A percentile compares a stretch with the other conserved stretches of the same genome.
phyloP scores from a whole-genome alignment of 2,797 vertebrate genomes.

The Hemibagrus guttatus region DNA sequence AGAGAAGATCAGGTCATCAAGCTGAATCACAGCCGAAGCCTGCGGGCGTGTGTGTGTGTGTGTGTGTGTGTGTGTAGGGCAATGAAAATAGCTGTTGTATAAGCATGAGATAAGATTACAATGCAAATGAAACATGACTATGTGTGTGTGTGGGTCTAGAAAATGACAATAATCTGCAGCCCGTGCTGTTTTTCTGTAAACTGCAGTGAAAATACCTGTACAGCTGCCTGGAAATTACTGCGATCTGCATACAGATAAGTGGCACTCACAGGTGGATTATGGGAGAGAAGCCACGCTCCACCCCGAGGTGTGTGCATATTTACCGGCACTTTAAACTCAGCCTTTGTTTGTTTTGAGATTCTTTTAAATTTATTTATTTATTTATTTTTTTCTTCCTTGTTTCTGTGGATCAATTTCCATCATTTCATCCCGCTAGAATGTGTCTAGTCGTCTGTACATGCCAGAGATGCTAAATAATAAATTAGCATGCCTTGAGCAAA shows the following conservation, averaged over 20 bases:
- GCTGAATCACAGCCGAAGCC: conserved; percentile 3
- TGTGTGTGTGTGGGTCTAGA: not conserved
- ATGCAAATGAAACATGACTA: conserved; percentile 12
- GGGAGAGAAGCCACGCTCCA: not conserved
- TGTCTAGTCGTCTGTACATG: conserved; percentile 29
- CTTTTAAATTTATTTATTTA: not conserved
- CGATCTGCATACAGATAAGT: conserved; percentile 18
- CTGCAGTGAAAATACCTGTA: conserved; percentile 24
- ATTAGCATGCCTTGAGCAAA: conserved; percentile 43
- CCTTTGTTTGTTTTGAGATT: not conserved
- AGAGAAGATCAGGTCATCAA: conserved; percentile 20
- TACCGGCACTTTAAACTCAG: not conserved
- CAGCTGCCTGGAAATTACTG: conserved; percentile 10
- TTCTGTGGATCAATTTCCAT: conserved; percentile 25
- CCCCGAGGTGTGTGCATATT: not conserved
- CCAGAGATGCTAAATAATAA: conserved; percentile 46
- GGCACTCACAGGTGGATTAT: conserved; percentile 5
- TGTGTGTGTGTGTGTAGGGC: not conserved
- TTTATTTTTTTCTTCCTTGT: not conserved
- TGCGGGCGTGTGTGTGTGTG: not conserved
- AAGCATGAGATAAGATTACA: conserved; percentile 8
- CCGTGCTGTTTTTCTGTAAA: conserved; percentile 26
- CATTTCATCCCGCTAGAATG: conserved; percentile 32
- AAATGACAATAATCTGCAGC: conserved; percentile 29
- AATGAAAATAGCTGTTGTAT: conserved; percentile 22